Percentiles rank a stretch among this genome's conserved stretches.
Conservation (phyloP, 2,113 vertebrate genomes). For the Rhegmatorhina hoffmannsi region DNA sequence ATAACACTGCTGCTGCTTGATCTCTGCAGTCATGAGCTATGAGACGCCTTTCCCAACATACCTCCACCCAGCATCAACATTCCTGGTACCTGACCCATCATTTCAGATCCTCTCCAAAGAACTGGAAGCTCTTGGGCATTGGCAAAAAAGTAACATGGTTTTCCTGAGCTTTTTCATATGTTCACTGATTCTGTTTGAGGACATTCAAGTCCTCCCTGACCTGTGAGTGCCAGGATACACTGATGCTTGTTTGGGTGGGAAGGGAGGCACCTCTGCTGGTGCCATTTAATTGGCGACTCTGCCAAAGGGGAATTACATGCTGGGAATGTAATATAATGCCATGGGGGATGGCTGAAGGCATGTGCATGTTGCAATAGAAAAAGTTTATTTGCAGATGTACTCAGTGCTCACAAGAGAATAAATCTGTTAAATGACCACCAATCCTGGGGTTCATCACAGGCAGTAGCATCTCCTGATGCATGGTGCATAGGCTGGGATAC, state of each 20-base stretch:
- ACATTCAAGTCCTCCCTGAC: background rate
- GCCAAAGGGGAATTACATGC: background rate
- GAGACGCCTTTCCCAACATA: background rate
- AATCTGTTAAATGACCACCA: background rate
- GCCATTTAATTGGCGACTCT: background rate
- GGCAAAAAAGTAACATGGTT: background rate
- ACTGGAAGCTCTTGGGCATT: background rate
- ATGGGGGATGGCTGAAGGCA: background rate
- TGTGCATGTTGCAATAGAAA: background rate
- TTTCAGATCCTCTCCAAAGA: background rate
- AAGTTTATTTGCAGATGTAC: background rate
- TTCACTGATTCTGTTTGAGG: background rate
- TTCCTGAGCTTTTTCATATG: background rate
- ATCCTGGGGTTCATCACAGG: accelerated
- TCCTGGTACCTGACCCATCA: background rate
- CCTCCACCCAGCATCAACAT: background rate
- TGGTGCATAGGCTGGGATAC: background rate
- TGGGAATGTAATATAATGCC: background rate
- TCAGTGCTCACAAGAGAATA: background rate
- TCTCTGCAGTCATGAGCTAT: background rate
- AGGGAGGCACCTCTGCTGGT: background rate
- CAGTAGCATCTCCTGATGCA: background rate
- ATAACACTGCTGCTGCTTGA: background rate
- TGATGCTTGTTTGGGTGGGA: background rate
- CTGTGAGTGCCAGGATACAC: background rate